Base-by-base conservation (phyloP, 2,888 invertebrate species). In the Oxycera nigricornis region DNA sequence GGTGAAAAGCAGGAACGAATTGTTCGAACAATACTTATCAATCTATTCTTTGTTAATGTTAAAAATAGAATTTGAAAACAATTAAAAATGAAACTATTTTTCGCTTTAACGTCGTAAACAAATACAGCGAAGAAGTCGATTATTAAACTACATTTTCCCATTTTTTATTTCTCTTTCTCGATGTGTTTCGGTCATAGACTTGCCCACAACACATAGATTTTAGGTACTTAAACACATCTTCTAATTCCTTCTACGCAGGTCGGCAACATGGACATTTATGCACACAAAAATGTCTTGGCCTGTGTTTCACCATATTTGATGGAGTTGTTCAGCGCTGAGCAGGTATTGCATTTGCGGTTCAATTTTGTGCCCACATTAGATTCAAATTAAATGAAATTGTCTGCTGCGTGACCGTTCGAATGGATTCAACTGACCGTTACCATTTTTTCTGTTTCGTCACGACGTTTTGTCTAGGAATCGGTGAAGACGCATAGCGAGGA, bases 231-330 rank as follows among this genome's bases (percentile, higher is more conserved):
- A 72, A 72, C 62, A 57, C 57, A 76, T 73, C 65, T 61, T 73
- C 65, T 61, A 57, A 50, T 74, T 75, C 68, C 28, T 75, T 77
- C 73, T 61, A 70, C 46, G 73, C 82, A 90, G 90, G 88, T 91
- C 79, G 91, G 89, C 61, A 90, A 88, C 79, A 87, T 88, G 41
- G 94, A 94, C 84, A 88, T 92, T 67, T 89, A 90, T 77, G 92
- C 91, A 14, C 95, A 95, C 84, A 88, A 92, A 79, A 93, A 93
- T 68, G 92, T 94, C 75, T 87, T 94, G 79, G 94, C 93, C 2
- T 91, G 93, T 78, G 91, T 91, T 62, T 92, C 93, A 78, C 91
- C 92, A 3, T 91, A 91, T 83, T 87, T 94, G 77, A 91, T 94
- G 82, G 91, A 93, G 80, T 85, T 92, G 80, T 92, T 94, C 83